Base-by-base conservation (phyloP, 2,888 invertebrate species). In the Busseola fusca region DNA sequence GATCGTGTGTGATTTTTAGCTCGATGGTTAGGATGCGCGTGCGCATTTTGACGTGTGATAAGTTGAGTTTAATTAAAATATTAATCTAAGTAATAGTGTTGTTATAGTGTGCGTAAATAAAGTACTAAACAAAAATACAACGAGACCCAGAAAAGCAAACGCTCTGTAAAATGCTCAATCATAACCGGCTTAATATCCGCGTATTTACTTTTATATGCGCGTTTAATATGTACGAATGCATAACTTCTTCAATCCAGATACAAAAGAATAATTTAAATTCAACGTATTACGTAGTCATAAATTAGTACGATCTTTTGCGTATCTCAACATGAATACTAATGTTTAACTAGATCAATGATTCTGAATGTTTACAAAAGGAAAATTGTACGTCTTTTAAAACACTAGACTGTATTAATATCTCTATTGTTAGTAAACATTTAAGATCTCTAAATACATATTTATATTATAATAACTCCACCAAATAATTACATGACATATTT, bases 301-400 rank as follows among this genome's bases (percentile, higher is more conserved):
- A 70, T 58, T 42, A 25, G 30, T 48, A 45, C 50, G 18, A 42
- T 27, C 64, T 60, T 60, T 45, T 64, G 18, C 18, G 34, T 62
- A 62, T 60, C 16, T 40, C 50, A 52, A 16, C 30, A 62, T 57
- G 59, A 81, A 81, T 81, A 69, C 34, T 34, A 81, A 63, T 81
- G 30, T 63, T 45, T 7, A 25, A 27, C 21, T 10, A 54, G 34
- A n/a, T 58, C 34, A 62, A 25, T 45, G 37, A 30, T 37, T 40
- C 5, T 5, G 18, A 14, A 48, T 48, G 25, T 60, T 50, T 14
- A 80, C 42, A 54, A n/a, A 45, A 37, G 5, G 34, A 52, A 52
- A 37, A 50, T 12, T 6, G 37, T 37, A 10, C 10, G 6, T 14
- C 52, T 73, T 42, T 40, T 10, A 72, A 57, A 73, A 69, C 14